phyloP scores from a whole-genome alignment of 2,797 vertebrate species.

The Malurus leucopterus region DNA sequence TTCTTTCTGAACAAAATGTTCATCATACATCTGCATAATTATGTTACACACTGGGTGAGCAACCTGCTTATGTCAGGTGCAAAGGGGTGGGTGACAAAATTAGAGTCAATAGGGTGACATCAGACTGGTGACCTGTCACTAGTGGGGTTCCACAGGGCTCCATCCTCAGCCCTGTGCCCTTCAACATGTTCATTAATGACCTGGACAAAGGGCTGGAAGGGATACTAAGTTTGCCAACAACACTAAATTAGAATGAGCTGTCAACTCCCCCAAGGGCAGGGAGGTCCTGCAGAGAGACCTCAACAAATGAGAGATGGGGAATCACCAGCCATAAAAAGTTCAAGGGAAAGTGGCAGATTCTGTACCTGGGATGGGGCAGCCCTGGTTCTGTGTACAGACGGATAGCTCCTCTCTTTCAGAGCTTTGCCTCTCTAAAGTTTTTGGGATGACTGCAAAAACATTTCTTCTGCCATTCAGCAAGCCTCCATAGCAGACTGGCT shows the following conservation, averaged over 20 bases:
- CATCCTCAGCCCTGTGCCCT: neutral
- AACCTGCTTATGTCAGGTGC: no score
- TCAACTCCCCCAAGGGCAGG: fast-evolving
- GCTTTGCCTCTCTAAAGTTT: neutral
- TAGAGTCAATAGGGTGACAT: neutral
- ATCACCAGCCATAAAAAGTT: neutral
- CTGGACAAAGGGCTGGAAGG: neutral
- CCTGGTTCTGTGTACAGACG: fast-evolving
- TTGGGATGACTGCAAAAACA: neutral
- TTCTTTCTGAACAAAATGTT: neutral
- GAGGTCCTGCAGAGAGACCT: neutral
- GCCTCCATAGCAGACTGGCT: neutral
- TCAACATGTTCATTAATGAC: neutral
- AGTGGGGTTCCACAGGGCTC: neutral
- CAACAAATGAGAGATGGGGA: fast-evolving
- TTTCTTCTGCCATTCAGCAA: neutral
- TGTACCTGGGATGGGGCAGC: neutral
- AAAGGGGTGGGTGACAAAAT: neutral
- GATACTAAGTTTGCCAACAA: neutral
- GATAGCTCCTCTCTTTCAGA: neutral
- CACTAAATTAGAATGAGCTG: neutral
- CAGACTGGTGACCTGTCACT: neutral
- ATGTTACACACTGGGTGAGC: neutral
- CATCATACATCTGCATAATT: neutral
- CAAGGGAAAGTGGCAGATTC: neutral